Conservation (phyloP, 2,888 invertebrate species). For the Halictus quadricinctus region DNA sequence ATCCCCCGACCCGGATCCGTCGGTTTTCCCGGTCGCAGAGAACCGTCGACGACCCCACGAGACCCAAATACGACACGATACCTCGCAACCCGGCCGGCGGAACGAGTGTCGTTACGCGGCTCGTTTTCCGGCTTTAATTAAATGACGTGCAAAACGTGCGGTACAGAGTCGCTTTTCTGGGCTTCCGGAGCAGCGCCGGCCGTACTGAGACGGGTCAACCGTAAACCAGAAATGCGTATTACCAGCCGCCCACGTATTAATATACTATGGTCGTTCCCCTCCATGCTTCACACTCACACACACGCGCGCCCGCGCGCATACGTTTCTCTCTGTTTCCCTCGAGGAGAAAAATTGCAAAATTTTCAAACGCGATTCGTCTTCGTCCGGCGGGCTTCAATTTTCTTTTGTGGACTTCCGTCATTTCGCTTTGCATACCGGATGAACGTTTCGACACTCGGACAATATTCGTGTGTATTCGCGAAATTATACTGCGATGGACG, state of each 20-base stretch:
- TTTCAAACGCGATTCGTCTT: background rate
- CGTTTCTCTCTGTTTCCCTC: background rate
- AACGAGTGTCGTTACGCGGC: conserved; percentile 67
- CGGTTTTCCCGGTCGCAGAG: conserved; percentile 3
- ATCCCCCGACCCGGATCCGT: conserved; percentile 44
- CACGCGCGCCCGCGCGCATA: background rate
- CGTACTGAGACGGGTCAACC: conserved; percentile 51
- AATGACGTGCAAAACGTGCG: conserved; percentile 63
- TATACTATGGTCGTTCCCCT: background rate
- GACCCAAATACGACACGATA: conserved; percentile 51
- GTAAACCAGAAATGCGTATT: conserved; percentile 57
- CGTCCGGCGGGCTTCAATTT: background rate
- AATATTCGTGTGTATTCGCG: background rate
- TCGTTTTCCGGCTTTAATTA: conserved; percentile 70
- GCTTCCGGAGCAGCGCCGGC: conserved; percentile 36
- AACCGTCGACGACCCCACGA: conserved; percentile 23
- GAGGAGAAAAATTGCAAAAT: background rate
- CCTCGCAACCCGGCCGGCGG: conserved; percentile 36
- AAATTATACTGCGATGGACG: background rate
- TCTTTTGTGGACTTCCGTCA: background rate
- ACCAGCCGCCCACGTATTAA: conserved; percentile 19
- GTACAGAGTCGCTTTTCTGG: conserved; percentile 48
- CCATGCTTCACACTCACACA: background rate
- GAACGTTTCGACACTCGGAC: background rate
- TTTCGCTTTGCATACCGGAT: background rate